Evolutionary conservation across 2,113 vertebrate species (phyloP), one percentile per base, ranked within the genome.

Genomic region (Dunckerocampus dactyliophorus): DNA sequence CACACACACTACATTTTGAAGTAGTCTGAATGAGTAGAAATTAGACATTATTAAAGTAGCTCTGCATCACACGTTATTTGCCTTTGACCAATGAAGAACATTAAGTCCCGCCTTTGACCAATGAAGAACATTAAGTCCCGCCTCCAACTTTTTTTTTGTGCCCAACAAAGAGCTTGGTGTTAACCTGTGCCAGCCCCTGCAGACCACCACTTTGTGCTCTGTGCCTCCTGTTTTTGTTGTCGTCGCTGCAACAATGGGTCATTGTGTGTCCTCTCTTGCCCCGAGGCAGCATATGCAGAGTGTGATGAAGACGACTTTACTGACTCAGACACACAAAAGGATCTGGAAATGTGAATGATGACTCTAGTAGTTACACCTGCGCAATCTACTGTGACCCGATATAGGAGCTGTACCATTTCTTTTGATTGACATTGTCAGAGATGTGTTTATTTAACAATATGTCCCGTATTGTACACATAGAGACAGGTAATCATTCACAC

Each of bases 261-360:
- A 80, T 83, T 87, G 79, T 87, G 76, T 82, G 82, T 75, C 68
- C 78, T 47, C 66, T 65, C 83, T 76, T 82, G 83, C 85, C 70
- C 81, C 68, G 66, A 65, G 65, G 75, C 77, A 75, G 51, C 51
- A 61, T 71, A 59, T 82, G 79, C 69, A 68, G 51, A 74, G 70
- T 54, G 59, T 50, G 75, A 83, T 76, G 74, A 82, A 75, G 9
- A 72, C 69, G 68, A 71, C 31, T 11, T 49, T 59, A 73, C 59
- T 47, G 42, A 48, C 78, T 48, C 66, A 52, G 14, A 53, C 24
- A 54, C 63, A 46, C 39, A 52, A 19, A 63, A 47, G 31, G 37
- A 16, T 34, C 4, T 34, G 31, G 12, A 64, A 50, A 50, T 46
- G 59, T 63, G 52, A 70, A 2, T 39, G 64, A 50, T 56, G 43